Evolutionary conservation across 2,797 vertebrate genomes (phyloP), one percentile per base, ranked within the genome.

Genomic region (Xiphophorus birchmanni): DNA sequence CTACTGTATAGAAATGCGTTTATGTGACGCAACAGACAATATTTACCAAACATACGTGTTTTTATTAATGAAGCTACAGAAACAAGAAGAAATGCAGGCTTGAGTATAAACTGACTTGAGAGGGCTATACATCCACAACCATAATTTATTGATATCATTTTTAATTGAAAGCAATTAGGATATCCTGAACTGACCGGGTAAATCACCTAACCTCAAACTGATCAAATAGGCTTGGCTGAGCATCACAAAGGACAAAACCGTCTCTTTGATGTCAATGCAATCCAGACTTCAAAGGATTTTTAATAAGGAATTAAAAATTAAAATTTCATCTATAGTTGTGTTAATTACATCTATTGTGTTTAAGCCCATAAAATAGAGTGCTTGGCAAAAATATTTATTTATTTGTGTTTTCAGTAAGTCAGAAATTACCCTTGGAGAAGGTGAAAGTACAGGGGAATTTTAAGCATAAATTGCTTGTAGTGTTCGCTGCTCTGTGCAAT

Each of bases 201-300:
- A 65, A 50, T 40, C 26, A 80, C 9, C 15, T 23, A 11, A 65
- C 35, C 52, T 26, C 1, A 47, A 58, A 56, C 52, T 67, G 73
- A 80, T 74, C 78, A 42, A 65, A 80, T 17, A 32, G 52, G 21
- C 18, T 56, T 48, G 35, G 26, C 35, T 50, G 56, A 67, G 17
- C 56, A 32, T 74, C 58, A 74, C 72, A 80, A 37, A 32, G 45
- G n/a, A 78, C 42, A 6, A 79, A 73, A 44, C n/a, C 23, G 10
- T 23, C 23, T 7, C 44, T 72, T 65, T 79, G 72, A 74, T 79
- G 54, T 63, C 8, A 26, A 9, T 21, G 54, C 26, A 35, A 42
- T 74, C 17, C 71, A 74, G 21, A 74, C 71, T 48, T 74, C 71
- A 74, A 65, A 74, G 23, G 71, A 47, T 3, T 47, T 40, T 21